These are phyloP conservation scores for Recurvirostra avosetta DNA, from an alignment of 2,113 vertebrate species.

Conservation along the genomic window DNA sequence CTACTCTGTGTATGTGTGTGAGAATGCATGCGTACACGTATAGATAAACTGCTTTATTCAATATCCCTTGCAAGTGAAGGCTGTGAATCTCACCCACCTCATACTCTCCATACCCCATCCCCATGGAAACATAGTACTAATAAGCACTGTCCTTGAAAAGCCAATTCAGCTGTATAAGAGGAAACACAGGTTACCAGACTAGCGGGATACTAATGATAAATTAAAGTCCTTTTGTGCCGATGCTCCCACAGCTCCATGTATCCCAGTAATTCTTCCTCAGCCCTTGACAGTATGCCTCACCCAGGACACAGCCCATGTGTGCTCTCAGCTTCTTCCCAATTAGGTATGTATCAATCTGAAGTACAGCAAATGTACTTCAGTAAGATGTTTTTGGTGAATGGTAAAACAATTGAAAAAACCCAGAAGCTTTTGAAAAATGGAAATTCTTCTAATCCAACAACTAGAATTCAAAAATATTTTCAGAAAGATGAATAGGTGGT, in stretches of 20 bases:
- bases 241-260: neutral
- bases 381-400: neutral
- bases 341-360: neutral
- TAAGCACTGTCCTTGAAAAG: neutral
- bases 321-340: neutral
- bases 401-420: neutral
- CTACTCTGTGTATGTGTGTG: neutral
- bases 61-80: neutral
- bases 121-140: neutral
- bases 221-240: neutral
- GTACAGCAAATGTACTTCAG: neutral
- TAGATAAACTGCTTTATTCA: neutral
- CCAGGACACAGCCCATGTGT: neutral
- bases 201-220: neutral
- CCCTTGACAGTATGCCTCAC: neutral
- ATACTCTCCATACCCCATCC: neutral
- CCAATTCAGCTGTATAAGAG: neutral
- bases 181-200: neutral
- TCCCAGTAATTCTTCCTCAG: neutral
- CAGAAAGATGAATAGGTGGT: neutral
- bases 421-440: neutral
- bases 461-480: neutral
- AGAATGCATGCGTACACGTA: neutral
- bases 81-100: neutral
- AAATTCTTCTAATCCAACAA: neutral